Percentiles rank a stretch among this genome's conserved stretches.
Conservation (phyloP, 2,113 vertebrate species). For the Haemorhous mexicanus region DNA sequence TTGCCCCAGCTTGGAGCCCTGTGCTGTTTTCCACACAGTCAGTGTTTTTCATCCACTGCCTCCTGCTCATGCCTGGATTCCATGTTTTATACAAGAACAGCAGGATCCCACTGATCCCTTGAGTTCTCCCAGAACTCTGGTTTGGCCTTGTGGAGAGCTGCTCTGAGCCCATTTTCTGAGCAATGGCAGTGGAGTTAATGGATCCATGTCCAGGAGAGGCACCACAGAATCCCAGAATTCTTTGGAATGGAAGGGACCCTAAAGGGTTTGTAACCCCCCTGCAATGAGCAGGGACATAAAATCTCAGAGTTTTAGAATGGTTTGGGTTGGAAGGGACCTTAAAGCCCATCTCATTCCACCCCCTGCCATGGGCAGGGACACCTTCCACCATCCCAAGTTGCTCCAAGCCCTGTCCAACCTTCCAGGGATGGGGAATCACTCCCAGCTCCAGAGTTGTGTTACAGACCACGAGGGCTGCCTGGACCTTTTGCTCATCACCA, state of each 20-base stretch:
- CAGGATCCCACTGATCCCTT: neutral
- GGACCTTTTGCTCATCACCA: neutral
- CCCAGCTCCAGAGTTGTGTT: neutral
- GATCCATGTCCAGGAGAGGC: accelerated
- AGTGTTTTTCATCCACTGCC: neutral
- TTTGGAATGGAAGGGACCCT: neutral
- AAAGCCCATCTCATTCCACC: neutral
- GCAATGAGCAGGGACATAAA: neutral
- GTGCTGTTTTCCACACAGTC: neutral
- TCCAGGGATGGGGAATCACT: neutral
- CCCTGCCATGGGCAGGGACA: neutral
- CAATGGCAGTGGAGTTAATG: neutral
- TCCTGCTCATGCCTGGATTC: neutral
- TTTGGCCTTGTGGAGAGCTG: neutral
- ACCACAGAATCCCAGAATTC: neutral
- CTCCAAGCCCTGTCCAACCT: neutral
- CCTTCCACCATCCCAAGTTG: accelerated
- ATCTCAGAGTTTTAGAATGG: neutral
- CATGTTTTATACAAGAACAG: accelerated
- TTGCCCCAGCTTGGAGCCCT: neutral
- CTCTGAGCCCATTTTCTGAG: neutral
- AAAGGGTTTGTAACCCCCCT: neutral
- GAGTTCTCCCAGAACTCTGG: neutral
- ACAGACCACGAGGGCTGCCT: too few species aligned
- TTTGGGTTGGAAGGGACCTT: neutral